Evolutionary conservation across 2,797 vertebrate species (phyloP).

Genomic region (Carcharodon carcharias): DNA sequence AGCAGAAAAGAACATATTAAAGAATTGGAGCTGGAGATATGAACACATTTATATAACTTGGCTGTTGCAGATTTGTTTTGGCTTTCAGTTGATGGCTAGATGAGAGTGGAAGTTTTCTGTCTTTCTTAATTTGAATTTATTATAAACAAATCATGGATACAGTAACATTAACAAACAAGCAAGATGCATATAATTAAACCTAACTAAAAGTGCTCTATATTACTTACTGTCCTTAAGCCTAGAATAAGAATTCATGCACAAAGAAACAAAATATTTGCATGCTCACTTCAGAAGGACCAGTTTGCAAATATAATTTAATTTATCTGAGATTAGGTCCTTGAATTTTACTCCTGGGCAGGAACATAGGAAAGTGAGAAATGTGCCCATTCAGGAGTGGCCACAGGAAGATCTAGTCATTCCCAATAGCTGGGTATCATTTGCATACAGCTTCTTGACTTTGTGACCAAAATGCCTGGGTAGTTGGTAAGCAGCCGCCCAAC

Average conservation of each 20-base stretch:
- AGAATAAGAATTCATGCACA: too few species aligned
- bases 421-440: background rate
- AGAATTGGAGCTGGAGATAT: background rate
- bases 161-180: background rate
- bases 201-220: background rate
- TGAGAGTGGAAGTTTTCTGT: background rate
- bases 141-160: background rate
- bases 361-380: background rate
- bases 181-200: too few species aligned
- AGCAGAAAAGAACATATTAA: background rate
- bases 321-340: background rate
- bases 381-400: background rate
- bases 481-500: background rate
- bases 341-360: background rate
- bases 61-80: background rate
- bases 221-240: too few species aligned
- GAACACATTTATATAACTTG: background rate
- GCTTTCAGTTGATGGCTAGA: background rate
- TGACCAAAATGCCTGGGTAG: background rate
- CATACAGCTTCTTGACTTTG: background rate
- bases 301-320: background rate
- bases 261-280: background rate
- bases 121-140: background rate
- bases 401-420: background rate
- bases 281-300: background rate